These are phyloP conservation scores for Eucriotettix oculatus DNA, from an alignment of 2,888 invertebrate species.

Conservation along the genomic window DNA sequence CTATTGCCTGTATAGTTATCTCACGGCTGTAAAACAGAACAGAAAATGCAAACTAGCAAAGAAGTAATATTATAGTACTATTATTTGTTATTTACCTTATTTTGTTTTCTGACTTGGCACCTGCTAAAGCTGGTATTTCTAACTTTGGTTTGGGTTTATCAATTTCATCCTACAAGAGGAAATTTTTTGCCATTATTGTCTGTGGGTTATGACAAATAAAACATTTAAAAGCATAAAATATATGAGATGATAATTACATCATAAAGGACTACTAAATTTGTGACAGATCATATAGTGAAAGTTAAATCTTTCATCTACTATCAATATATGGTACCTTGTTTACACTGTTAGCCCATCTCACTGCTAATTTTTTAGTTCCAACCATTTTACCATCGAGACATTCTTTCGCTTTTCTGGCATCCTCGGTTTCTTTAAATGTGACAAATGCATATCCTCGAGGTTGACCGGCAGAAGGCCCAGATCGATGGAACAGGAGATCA, in stretches of 20 bases:
- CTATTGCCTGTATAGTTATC: constrained; percentile 73
- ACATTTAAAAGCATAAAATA: too few relatives aligned
- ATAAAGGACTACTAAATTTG: too few relatives aligned
- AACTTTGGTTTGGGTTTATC: constrained; percentile 59
- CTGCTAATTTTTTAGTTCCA: constrained; percentile 57
- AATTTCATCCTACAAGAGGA: constrained; percentile 45
- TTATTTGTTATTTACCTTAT: constrained; percentile 19
- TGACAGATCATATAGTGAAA: too few relatives aligned
- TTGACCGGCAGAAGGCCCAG: constrained; percentile 74
- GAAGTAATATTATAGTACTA: background rate
- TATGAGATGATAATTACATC: too few relatives aligned
- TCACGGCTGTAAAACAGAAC: constrained; percentile 37
- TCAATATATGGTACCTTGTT: constrained; percentile 32
- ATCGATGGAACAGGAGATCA: constrained; percentile 86
- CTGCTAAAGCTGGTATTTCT: constrained; percentile 60
- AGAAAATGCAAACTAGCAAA: background rate
- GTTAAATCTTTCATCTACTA: too few relatives aligned
- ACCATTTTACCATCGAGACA: constrained; percentile 57
- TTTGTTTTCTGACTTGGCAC: constrained; percentile 39
- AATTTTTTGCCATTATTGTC: too few relatives aligned
- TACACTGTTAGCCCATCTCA: constrained; percentile 65
- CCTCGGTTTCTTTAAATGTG: constrained; percentile 49
- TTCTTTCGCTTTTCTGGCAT: constrained; percentile 55
- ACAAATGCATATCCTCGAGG: constrained; percentile 90
- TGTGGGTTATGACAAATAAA: too few relatives aligned